Base-by-base conservation (phyloP, 1,140 invertebrate species). In the Temnothorax longispinosus region DNA sequence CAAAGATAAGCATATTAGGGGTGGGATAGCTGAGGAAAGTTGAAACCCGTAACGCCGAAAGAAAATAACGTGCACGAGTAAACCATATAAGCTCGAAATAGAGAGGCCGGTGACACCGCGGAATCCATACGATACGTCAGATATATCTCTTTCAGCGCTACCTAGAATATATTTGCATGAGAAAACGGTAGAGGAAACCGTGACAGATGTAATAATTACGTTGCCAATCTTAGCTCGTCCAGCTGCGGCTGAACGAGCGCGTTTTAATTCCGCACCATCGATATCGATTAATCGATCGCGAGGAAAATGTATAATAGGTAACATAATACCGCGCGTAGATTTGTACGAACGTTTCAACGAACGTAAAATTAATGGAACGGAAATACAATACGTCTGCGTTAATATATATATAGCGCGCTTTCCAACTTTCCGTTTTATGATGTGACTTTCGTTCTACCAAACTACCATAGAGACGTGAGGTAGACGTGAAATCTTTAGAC, bases 301-400 rank as follows among this genome's bases (percentile, higher is more conserved):
- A 50, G 56, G 18, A 84, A 84, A 84, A 75, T 60, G 18, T 75
- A 50, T 84, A 84, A 84, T 84, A 72, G 80, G 80, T 84, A 84
- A 84, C 69, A 38, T 50, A 84, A 84, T 75, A 75, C 7, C 54
- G 27, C 41, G 27, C 35, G 11, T 47, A 72, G 78, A 11, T 81
- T 82, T 60, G 41, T 74, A 50, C 54, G 54, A 15, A 74, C 27
- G n/a, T 84, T 84, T 75, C 54, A 60, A 38, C 41, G 54, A 11
- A 47, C 18, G 27, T 52, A 44, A 56, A 69, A 78, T 62, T 52
- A 27, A 77, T 71, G 62, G 75, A 60, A 27, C 50, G 7, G 85
- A 84, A 89, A 84, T 60, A 84, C 18, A 78, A 77, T 89, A 87
- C 32, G 18, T 38, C n/a, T 38, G 35, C 64, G 21, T 41, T 52